Conservation (phyloP, 2,888 invertebrate species). For the Chrysolina oricalcia region DNA sequence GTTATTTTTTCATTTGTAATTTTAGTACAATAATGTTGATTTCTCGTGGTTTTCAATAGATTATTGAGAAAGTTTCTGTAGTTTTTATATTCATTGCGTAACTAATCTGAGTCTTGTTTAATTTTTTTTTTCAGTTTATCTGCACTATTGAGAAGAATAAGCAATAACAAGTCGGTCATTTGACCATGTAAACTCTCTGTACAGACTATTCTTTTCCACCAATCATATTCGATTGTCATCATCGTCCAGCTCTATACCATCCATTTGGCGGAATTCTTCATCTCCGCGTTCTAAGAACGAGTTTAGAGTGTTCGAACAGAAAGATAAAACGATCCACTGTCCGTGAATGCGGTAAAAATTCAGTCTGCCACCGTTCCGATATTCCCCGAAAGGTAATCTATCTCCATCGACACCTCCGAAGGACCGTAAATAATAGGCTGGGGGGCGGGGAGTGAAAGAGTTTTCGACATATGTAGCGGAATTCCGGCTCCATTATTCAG, state of each 20-base stretch:
- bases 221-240: background rate
- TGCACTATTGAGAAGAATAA: no score
- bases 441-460: constrained; percentile 40
- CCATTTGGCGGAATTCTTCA: background rate
- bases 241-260: background rate
- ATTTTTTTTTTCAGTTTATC: no score
- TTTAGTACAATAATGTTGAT: no score
- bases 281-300: constrained; percentile 3
- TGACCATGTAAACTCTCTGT: no score
- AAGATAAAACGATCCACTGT: constrained; percentile 29
- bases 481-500: constrained; percentile 50
- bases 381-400: constrained; percentile 37
- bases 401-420: constrained; percentile 55
- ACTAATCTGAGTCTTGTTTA: no score
- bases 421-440: constrained; percentile 47
- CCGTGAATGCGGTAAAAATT: constrained; percentile 37
- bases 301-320: constrained; percentile 19
- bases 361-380: constrained; percentile 29
- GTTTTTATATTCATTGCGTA: no score
- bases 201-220: background rate
- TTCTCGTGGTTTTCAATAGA: no score
- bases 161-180: no score
- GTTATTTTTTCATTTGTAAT: no score
- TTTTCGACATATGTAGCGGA: constrained; percentile 54
- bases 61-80: no score